A percentile compares a stretch with the other conserved stretches of the same genome.
phyloP scores from a whole-genome alignment of 2,888 invertebrate genomes.

The Blera fallax region DNA sequence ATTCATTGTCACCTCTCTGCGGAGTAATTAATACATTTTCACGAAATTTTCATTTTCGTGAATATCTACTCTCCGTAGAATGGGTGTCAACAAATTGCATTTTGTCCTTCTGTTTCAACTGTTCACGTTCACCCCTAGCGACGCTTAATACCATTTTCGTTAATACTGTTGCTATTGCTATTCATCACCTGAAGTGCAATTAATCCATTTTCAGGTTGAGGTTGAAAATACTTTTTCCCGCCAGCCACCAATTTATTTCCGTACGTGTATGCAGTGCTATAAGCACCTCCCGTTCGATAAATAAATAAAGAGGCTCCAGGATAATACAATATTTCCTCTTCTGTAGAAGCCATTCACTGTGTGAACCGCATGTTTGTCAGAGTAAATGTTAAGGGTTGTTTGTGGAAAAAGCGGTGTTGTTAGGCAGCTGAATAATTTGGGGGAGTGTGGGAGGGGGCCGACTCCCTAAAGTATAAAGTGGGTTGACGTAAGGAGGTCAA shows the following conservation, averaged over 20 bases:
- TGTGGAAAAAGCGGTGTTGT: neutral
- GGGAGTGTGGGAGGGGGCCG: neutral
- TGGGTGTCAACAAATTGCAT: slow-evolving; percentile 50
- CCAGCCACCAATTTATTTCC: slow-evolving; percentile 1
- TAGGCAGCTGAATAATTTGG: slow-evolving; percentile 27
- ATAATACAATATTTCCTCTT: slow-evolving; percentile 31
- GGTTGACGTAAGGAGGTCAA: slow-evolving; percentile 39
- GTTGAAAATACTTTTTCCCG: slow-evolving; percentile 3
- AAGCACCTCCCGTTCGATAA: slow-evolving; percentile 26
- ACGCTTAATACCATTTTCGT: slow-evolving; percentile 3
- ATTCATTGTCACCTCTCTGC: slow-evolving; percentile 31
- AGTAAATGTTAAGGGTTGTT: slow-evolving; percentile 19
- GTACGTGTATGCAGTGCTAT: neutral
- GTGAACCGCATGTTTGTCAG: slow-evolving; percentile 3
- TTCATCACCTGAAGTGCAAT: slow-evolving; percentile 58
- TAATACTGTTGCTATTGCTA: slow-evolving; percentile 22
- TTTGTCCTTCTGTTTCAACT: slow-evolving; percentile 11
- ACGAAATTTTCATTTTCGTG: slow-evolving; percentile 37
- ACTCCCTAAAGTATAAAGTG: slow-evolving; percentile 3
- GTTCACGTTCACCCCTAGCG: neutral
- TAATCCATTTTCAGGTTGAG: slow-evolving; percentile 25
- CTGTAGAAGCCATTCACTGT: neutral
- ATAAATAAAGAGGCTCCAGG: slow-evolving; percentile 42
- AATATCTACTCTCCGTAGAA: neutral
- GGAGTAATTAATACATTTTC: slow-evolving; percentile 61